A percentile compares a stretch with the other conserved stretches of the same genome.
These are phyloP conservation scores for Neosilurus mollespiculum DNA, from an alignment of 2,797 vertebrate species.

Conservation along the genomic window DNA sequence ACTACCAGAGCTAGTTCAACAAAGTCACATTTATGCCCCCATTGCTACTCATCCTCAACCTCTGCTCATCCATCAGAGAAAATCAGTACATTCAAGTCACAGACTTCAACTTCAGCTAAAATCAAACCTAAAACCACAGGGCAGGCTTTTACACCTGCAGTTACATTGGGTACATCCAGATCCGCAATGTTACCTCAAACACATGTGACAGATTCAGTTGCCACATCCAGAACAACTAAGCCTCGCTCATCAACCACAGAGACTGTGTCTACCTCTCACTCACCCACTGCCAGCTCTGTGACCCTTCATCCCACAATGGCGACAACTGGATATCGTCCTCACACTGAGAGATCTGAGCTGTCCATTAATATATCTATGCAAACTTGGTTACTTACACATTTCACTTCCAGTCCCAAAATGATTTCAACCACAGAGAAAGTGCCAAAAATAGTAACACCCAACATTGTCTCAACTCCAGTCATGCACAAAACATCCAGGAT, in stretches of 20 bases:
- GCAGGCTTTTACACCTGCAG: conserved; percentile 45
- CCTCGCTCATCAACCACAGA: conserved; percentile 44
- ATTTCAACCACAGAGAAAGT: conserved; percentile 55
- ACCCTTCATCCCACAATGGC: conserved; percentile 49
- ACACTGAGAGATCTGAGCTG: conserved; percentile 58
- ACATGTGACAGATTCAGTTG: conserved; percentile 47
- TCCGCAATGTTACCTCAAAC: conserved; percentile 48
- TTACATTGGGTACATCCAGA: conserved; percentile 36
- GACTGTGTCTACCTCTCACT: conserved; percentile 21
- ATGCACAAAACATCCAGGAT: conserved; percentile 38
- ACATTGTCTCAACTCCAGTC: conserved; percentile 40
- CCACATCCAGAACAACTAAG: conserved; percentile 49
- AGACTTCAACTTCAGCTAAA: conserved; percentile 52
- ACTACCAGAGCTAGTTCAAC: conserved; percentile 51
- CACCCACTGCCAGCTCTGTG: conserved; percentile 52
- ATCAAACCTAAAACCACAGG: conserved; percentile 40
- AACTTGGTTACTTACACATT: conserved; percentile 26
- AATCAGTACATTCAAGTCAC: conserved; percentile 50
- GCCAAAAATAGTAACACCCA: conserved; percentile 61
- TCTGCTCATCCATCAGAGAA: conserved; percentile 56
- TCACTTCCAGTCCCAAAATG: conserved; percentile 51
- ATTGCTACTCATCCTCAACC: conserved; percentile 59
- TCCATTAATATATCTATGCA: conserved; percentile 54
- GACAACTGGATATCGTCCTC: conserved; percentile 45
- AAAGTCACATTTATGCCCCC: conserved; percentile 51